These are phyloP conservation scores for Halocaridina rubra DNA, from an alignment of 2,888 invertebrate species.

Conservation along the genomic window DNA sequence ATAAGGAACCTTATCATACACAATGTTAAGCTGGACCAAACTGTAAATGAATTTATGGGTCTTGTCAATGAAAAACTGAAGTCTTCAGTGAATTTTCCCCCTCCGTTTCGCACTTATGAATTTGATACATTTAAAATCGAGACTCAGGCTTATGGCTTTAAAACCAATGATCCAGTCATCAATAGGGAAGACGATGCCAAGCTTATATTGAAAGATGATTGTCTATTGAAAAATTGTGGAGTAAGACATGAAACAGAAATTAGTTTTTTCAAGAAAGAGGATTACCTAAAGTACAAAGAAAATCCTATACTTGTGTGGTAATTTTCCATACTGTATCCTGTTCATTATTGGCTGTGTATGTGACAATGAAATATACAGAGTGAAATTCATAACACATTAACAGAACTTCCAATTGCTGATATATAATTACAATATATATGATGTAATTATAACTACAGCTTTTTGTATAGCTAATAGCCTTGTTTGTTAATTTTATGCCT, in stretches of 20 bases:
- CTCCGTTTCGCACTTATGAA: constrained; percentile 66
- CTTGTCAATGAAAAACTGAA: constrained; percentile 64
- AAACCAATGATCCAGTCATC: constrained; percentile 68
- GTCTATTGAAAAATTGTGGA: constrained; percentile 65
- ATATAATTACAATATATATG: no score
- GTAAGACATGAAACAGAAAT: constrained; percentile 68
- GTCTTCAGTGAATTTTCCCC: constrained; percentile 65
- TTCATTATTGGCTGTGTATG: no score
- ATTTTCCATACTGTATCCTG: no score
- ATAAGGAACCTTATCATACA: constrained; percentile 67
- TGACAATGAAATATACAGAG: no score
- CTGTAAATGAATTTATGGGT: constrained; percentile 65
- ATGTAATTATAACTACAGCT: no score
- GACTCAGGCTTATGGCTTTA: constrained; percentile 67
- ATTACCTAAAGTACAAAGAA: constrained; percentile 65
- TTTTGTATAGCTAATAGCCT: no score
- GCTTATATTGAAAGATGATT: constrained; percentile 65
- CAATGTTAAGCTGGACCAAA: constrained; percentile 65
- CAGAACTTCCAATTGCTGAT: no score
- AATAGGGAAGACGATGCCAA: constrained; percentile 67
- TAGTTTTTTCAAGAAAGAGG: constrained; percentile 67
- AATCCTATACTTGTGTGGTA: constrained; percentile 52
- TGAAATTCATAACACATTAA: no score
- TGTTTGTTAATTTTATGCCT: no score
- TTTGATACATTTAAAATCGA: constrained; percentile 68